Percentiles rank a stretch among this genome's conserved stretches.
Conservation (phyloP, 2,888 invertebrate genomes). For the Chalcis sispes region DNA sequence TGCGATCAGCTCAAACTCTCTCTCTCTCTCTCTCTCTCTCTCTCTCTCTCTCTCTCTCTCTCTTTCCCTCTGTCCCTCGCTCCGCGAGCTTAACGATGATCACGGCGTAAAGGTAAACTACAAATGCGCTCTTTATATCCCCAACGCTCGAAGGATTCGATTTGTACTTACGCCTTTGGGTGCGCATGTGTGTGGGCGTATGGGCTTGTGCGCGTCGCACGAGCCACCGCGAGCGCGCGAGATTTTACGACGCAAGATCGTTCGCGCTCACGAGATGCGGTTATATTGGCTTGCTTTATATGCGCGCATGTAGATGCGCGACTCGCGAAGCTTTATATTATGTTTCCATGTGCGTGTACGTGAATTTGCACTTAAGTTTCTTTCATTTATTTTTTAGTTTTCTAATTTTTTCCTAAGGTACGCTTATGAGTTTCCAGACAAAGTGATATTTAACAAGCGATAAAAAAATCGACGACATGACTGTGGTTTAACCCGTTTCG, state of each 20-base stretch:
- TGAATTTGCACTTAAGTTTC: slow-evolving; percentile 2
- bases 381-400: neutral
- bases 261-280: slow-evolving; percentile 25
- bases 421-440: too few relatives aligned
- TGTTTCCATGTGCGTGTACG: neutral
- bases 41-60: too few relatives aligned
- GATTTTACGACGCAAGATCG: slow-evolving; percentile 33
- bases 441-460: too few relatives aligned
- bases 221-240: slow-evolving; percentile 31
- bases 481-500: too few relatives aligned
- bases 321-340: too few relatives aligned
- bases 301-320: neutral
- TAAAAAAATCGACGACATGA: too few relatives aligned
- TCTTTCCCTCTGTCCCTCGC: slow-evolving; percentile 2
- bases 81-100: slow-evolving; percentile 64
- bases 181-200: slow-evolving; percentile 11
- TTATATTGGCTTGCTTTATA: slow-evolving; percentile 35
- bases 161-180: too few relatives aligned
- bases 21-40: neutral
- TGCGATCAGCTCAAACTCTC: slow-evolving; percentile 43
- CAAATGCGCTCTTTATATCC: slow-evolving; percentile 62
- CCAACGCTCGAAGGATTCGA: too few relatives aligned
- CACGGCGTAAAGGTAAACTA: slow-evolving; percentile 68
- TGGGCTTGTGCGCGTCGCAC: neutral
- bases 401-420: slow-evolving; percentile 3